Evolutionary conservation across 2,888 invertebrate species (phyloP).

Genomic region (Hybos culiciformis): DNA sequence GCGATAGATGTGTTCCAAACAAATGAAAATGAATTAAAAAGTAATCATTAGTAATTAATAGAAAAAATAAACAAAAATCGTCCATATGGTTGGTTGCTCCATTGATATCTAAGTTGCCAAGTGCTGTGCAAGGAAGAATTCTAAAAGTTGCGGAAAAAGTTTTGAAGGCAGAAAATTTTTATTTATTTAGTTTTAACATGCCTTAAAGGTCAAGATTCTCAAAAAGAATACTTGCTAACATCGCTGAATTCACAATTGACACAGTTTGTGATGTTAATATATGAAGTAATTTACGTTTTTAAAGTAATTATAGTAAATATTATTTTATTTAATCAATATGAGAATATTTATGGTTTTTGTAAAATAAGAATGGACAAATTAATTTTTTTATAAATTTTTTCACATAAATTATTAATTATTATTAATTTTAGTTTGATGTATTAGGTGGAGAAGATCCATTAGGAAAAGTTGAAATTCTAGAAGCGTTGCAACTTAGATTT

Average conservation of each 20-base stretch:
- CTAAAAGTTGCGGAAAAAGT: slow-evolving; percentile 87
- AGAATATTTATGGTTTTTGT: no score
- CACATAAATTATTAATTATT: background rate
- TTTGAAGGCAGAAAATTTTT: slow-evolving; percentile 49
- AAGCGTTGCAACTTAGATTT: slow-evolving; percentile 82
- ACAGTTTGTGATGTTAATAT: slow-evolving; percentile 54
- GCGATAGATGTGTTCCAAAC: slow-evolving; percentile 91
- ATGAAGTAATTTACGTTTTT: slow-evolving; percentile 40
- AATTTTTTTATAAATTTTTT: background rate
- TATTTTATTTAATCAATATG: no score
- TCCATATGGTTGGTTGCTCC: slow-evolving; percentile 97
- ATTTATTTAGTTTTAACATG: slow-evolving; percentile 73
- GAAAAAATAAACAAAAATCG: slow-evolving; percentile 30
- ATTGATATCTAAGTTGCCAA: slow-evolving; percentile 80
- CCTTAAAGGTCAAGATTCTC: slow-evolving; percentile 89
- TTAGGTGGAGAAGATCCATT: slow-evolving; percentile 54
- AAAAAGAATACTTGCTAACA: slow-evolving; percentile 77
- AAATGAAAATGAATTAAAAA: slow-evolving; percentile 29
- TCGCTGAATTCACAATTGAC: slow-evolving; percentile 86
- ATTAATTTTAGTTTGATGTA: slow-evolving; percentile 33
- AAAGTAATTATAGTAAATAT: no score
- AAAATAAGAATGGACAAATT: no score
- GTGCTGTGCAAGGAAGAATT: slow-evolving; percentile 83
- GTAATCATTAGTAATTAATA: no score
- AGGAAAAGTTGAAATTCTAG: slow-evolving; percentile 64